Evolutionary conservation across 2,888 invertebrate species (phyloP), one percentile per base, ranked within the genome.

Genomic region (Neria commutata): DNA sequence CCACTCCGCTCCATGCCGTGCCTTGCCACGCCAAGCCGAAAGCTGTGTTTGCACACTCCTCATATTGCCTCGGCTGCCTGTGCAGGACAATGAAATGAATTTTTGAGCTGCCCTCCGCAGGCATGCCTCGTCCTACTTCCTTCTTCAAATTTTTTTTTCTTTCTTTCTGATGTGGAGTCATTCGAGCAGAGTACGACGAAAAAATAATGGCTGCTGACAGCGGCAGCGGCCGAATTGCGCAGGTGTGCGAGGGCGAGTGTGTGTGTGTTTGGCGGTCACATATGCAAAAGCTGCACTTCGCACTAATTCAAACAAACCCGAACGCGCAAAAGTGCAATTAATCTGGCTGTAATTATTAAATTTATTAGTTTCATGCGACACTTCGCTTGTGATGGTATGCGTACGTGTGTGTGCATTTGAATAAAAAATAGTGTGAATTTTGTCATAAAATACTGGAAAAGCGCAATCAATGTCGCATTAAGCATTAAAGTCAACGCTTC

Each of bases 21-120:
- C 40, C 58, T 57, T 33, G 29, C 21, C 21, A 40, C 46, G 16
- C 65, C 59, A 49, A 59, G 67, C 69, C 66, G 69, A 71, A 72
- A 72, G 74, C 72, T 72, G 74, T 72, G 67, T 72, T 72, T 72
- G 69, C 72, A 64, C 63, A 66, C 66, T 58, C 59, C 60, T 63
- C 64, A 37, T 37, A 37, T 37, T 37, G 61, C 63, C 67, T 23
- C 21, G 48, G 19, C 48, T 19, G 26, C 34, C 19, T 54, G 16
- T 72, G 69, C 71, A 72, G 72, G 73, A 72, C 72, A 72, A 74
- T 74, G 69, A 74, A 72, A 72, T 72, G 72, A 74, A 72, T 72
- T 72, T 72, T 74, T 72, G 71, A 72, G 71, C 73, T 64, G 58
- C 60, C 54, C 54, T 54, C 46, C 47, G 25, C 34, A 45, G 11